Evolutionary conservation across 2,113 vertebrate species (phyloP), one percentile per base, ranked within the genome.

Genomic region (Chionodraco myersi): DNA sequence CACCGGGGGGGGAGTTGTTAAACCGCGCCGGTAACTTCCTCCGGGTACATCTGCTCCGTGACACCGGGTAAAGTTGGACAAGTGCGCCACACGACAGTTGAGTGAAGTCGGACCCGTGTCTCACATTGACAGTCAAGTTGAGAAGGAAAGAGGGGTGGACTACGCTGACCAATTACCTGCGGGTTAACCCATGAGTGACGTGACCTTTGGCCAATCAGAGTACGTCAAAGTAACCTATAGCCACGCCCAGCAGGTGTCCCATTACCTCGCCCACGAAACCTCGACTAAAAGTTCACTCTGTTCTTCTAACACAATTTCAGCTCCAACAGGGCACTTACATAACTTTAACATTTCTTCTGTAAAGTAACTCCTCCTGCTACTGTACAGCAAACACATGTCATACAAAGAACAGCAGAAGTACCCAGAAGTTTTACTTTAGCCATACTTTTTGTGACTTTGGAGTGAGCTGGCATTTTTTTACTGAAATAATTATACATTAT

Each of bases 161-260:
- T 72, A n/a, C 4, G 10, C n/a, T 18, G 86, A 57, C 94, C 94
- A 95, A 95, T 94, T 10, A 88, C 44, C 60, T 60, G 57, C 36
- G 15, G n/a, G 5, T 10, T 52, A 15, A 61, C 10, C 21, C 6
- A 34, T 77, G 79, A 93, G 26, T 68, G 93, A 90, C 88, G 36
- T 3, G 5, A 21, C 14, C 1, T 5, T 5, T 14, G 52, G 30
- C 93, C 90, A 94, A 93, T 91, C 65, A 71, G 59, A 66, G 75
- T 15, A 18, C 14, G 8, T 0, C 6, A 54, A 26, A 44, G 36
- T 41, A 8, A 41, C 36, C 36, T 41, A 6, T 41, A 41, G 36
- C 36, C 36, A 8, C 36, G 36, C 36, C 36, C 36, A 41, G 36
- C 36, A 41, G 36, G 36, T 41, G 36, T 41, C 36, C 36, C 36